phyloP scores from a whole-genome alignment of 2,797 vertebrate species.

The Acrocephalus scirpaceus region DNA sequence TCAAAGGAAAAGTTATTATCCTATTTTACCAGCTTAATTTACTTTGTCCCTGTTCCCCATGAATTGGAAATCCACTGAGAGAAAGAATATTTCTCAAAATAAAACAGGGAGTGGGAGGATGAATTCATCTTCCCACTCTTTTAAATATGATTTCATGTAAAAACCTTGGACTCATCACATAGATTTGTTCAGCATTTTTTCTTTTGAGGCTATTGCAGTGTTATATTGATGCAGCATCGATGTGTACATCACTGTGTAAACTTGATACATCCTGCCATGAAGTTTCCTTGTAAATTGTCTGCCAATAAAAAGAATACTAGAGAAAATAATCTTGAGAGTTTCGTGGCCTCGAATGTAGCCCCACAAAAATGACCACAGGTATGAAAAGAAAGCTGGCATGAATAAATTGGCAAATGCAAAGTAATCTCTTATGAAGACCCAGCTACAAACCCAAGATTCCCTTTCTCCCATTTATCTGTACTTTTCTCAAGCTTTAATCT shows the following conservation, averaged over 20 bases:
- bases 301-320: neutral
- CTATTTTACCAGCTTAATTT: neutral
- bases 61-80: neutral
- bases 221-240: neutral
- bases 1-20: neutral
- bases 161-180: neutral
- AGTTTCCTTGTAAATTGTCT: neutral
- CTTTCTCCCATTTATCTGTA: neutral
- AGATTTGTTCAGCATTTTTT: neutral
- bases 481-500: neutral
- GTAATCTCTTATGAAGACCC: neutral
- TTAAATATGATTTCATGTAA: neutral
- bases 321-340: neutral
- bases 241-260: neutral
- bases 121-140: neutral
- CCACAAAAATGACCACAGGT: neutral
- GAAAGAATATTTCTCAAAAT: neutral
- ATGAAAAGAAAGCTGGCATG: neutral
- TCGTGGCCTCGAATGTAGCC: neutral
- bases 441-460: neutral
- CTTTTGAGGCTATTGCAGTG: neutral
- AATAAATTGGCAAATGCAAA: neutral
- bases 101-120: neutral
- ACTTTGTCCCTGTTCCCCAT: neutral
- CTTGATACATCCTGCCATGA: neutral